Percentiles rank a stretch among this genome's conserved stretches.
Conservation (phyloP, 2,888 invertebrate genomes). For the Rutpela maculata region DNA sequence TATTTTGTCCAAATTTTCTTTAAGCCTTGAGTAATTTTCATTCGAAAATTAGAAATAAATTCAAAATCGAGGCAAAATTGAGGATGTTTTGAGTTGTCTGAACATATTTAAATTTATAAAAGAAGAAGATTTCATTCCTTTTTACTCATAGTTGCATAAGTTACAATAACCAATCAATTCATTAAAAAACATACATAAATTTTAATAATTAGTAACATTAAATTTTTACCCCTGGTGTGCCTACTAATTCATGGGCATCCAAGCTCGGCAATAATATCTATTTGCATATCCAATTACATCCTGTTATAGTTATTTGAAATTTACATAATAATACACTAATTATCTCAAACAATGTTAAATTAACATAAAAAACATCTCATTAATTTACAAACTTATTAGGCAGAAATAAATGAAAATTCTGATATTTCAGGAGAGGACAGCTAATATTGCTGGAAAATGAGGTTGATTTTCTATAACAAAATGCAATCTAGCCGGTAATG, state of each 20-base stretch:
- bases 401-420: neutral
- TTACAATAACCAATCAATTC: too few species aligned
- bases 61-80: too few species aligned
- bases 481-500: neutral
- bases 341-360: conserved; percentile 36
- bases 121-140: too few species aligned
- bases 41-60: too few species aligned
- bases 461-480: neutral
- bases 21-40: too few species aligned
- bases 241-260: conserved; percentile 19
- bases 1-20: too few species aligned
- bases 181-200: neutral
- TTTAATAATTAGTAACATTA: neutral
- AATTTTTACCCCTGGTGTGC: conserved; percentile 26
- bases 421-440: neutral
- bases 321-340: conserved; percentile 42
- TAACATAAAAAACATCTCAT: conserved; percentile 29
- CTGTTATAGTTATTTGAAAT: conserved; percentile 44
- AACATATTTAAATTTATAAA: too few species aligned
- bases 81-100: too few species aligned
- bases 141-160: too few species aligned
- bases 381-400: conserved; percentile 24
- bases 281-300: conserved; percentile 44
- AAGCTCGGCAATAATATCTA: conserved; percentile 37
- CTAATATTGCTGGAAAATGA: neutral